Base-by-base conservation (phyloP, 2,113 vertebrate species). In the Xiphophorus hellerii region DNA sequence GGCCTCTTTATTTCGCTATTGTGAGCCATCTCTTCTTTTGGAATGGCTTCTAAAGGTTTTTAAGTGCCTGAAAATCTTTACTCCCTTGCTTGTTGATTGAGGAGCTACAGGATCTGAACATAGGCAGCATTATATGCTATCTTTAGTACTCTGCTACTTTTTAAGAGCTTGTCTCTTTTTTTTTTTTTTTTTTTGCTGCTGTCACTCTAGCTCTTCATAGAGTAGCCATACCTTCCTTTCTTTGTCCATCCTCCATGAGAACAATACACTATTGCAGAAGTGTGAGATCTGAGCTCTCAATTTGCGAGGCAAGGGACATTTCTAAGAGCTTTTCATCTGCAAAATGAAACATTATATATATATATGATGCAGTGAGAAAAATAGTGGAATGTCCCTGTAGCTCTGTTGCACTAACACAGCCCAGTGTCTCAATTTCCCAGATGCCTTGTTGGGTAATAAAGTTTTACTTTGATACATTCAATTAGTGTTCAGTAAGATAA, bases 31-130 rank as follows among this genome's bases (percentile, higher is more conserved):
- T 37, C 20, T 13, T 37, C 31, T 37, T 35, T 22, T 17, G 6
- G 25, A 10, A 35, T 66, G 22, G n/a, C 35, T 66, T 66, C 27
- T 66, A 66, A 66, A 37, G 35, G 35, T 42, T 22, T 37, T 20
- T 11, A 66, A 39, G 25, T 42, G 65, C 65, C n/a, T 37, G n/a
- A 5, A 39, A 27, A 42, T 66, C 35, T 39, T 42, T n/a, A 42
- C 35, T 66, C 27, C 14, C 39, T 39, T 39, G 35, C 33, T 37
- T 66, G 25, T 37, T 66, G 63, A 66, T 66, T 66, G 63, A 66
- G 12, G 10, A n/a, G 10, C 51, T 14, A 33, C 63, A 66, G 22
- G 63, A 25, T 25, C 20, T 11, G 33, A 33, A 37, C 63, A 35
- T 37, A 22, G 22, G 63, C 22, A 66, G 63, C 33, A 66, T 66